These are phyloP conservation scores for Harpalus rubripes DNA, from an alignment of 2,888 invertebrate genomes.

Conservation along the genomic window DNA sequence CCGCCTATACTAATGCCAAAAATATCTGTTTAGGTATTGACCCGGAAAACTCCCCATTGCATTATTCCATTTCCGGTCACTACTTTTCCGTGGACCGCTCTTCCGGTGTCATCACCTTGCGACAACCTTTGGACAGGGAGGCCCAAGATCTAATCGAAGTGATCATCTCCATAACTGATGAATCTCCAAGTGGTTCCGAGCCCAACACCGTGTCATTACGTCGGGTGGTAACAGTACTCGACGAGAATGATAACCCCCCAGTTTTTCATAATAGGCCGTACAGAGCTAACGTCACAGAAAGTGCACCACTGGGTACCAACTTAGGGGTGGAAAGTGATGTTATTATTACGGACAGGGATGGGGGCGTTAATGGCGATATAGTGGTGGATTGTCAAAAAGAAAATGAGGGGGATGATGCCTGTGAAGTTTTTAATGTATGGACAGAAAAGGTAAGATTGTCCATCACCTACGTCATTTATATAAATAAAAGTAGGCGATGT, in stretches of 20 bases:
- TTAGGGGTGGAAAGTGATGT: conserved; percentile 81
- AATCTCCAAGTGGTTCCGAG: conserved; percentile 82
- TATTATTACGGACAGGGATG: conserved; percentile 85
- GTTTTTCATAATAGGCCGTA: conserved; percentile 87
- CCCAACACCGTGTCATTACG: conserved; percentile 89
- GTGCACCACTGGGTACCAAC: conserved; percentile 82
- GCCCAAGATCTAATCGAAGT: conserved; percentile 85
- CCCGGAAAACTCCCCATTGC: conserved; percentile 86
- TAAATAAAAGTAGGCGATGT: too few species aligned
- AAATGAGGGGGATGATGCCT: conserved; percentile 83
- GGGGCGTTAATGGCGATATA: conserved; percentile 86
- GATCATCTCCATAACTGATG: conserved; percentile 91
- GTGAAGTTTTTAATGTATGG: conserved; percentile 83
- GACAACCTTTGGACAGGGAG: conserved; percentile 86
- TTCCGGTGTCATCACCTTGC: conserved; percentile 87
- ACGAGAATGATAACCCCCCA: conserved; percentile 90
- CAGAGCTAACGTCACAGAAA: conserved; percentile 85
- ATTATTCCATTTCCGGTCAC: conserved; percentile 90
- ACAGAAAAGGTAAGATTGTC: conserved; percentile 81
- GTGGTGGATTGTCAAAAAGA: conserved; percentile 82
- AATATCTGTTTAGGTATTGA: conserved; percentile 80
- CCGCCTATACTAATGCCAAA: too few species aligned
- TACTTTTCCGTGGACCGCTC: conserved; percentile 88
- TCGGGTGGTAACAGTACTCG: conserved; percentile 87
- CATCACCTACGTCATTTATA: too few species aligned